Evolutionary conservation across 2,888 invertebrate genomes (phyloP).

Genomic region (Cepaea hortensis): DNA sequence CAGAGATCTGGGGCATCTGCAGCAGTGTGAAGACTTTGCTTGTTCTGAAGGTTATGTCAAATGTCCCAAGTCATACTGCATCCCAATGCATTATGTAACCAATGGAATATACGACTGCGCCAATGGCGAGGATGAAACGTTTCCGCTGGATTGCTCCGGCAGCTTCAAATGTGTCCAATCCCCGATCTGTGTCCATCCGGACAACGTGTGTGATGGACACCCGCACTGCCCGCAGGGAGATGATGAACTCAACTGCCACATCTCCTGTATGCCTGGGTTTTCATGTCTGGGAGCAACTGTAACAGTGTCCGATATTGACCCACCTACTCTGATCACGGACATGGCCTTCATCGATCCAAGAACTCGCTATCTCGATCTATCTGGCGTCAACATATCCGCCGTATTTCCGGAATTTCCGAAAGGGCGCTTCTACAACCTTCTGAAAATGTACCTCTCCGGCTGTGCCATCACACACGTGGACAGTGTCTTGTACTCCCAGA

Average conservation of each 20-base stretch:
- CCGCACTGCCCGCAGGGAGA: slow-evolving; percentile 36
- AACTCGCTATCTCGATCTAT: slow-evolving; percentile 34
- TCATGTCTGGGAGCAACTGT: slow-evolving; percentile 24
- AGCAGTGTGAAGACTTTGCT: slow-evolving; percentile 25
- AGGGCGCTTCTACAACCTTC: slow-evolving; percentile 32
- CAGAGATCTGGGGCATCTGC: slow-evolving; percentile 20
- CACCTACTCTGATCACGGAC: slow-evolving; percentile 1
- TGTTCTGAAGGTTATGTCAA: slow-evolving; percentile 41
- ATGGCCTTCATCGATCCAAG: slow-evolving; percentile 27
- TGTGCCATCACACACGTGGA: slow-evolving; percentile 35
- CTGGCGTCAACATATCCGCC: slow-evolving; percentile 35
- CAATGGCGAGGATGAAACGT: slow-evolving; percentile 25
- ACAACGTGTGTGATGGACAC: slow-evolving; percentile 32
- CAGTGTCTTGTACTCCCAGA: slow-evolving; percentile 21
- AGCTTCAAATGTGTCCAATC: slow-evolving; percentile 31
- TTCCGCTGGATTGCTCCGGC: slow-evolving; percentile 11
- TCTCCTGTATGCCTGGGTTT: slow-evolving; percentile 34
- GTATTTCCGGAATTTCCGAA: slow-evolving; percentile 38
- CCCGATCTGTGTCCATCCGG: slow-evolving; percentile 32
- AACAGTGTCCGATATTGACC: neutral
- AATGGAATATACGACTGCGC: slow-evolving; percentile 36
- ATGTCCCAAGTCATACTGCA: slow-evolving; percentile 36
- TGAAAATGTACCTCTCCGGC: slow-evolving; percentile 18
- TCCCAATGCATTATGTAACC: slow-evolving; percentile 25
- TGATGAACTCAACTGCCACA: slow-evolving; percentile 35